A percentile compares a stretch with the other conserved stretches of the same genome.
Conservation (phyloP, 2,888 invertebrate genomes). For the Calameuta pallipes region DNA sequence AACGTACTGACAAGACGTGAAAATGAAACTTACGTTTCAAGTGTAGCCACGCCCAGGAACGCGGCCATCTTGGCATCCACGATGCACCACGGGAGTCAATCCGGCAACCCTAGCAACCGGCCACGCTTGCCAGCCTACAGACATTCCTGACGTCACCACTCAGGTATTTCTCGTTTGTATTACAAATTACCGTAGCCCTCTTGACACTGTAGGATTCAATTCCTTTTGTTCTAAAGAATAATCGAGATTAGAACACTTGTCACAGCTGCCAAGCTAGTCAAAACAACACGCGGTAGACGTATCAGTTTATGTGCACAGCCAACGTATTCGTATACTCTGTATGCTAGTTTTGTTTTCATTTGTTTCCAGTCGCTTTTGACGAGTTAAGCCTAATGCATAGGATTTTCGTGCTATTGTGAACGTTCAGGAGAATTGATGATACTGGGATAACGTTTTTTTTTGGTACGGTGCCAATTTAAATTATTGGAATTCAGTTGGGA, state of each 20-base stretch:
- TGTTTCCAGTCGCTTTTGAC: neutral
- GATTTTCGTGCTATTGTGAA: too few species aligned
- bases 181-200: neutral
- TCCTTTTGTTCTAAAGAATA: neutral
- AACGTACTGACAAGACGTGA: constrained; percentile 17
- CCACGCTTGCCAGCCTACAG: constrained; percentile 27
- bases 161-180: constrained; percentile 40
- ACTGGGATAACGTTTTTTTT: neutral
- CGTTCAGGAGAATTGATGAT: neutral
- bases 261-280: neutral
- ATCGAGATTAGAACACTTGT: neutral
- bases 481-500: neutral
- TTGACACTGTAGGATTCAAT: neutral
- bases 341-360: neutral
- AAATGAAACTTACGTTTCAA: constrained; percentile 20
- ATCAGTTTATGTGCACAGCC: neutral
- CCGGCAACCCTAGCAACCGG: constrained; percentile 34
- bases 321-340: neutral
- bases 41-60: constrained; percentile 60
- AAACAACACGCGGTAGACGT: neutral
- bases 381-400: neutral
- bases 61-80: constrained; percentile 60
- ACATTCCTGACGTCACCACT: constrained; percentile 33
- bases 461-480: neutral
- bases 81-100: constrained; percentile 58